A percentile compares a stretch with the other conserved stretches of the same genome.
Evolutionary conservation across 2,113 vertebrate species (phyloP).

Genomic region (Apodemus sylvaticus): DNA sequence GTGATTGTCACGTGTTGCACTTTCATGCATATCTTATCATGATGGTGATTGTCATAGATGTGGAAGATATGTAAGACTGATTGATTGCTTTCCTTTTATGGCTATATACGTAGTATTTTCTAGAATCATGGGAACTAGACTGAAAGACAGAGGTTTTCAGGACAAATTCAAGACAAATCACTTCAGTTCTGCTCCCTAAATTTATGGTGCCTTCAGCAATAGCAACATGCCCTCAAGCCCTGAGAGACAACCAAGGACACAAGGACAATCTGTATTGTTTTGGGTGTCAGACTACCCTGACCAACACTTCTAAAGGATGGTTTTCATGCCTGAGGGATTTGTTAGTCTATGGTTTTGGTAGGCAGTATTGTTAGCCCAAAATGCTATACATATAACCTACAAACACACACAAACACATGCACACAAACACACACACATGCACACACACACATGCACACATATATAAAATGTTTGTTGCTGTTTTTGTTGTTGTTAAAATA

Average conservation of each 20-base stretch:
- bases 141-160: neutral
- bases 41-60: neutral
- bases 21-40: neutral
- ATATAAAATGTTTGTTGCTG: no score
- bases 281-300: neutral
- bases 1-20: no score
- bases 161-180: neutral
- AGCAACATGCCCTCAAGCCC: neutral
- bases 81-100: neutral
- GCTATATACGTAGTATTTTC: neutral
- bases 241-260: neutral
- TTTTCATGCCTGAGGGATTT: neutral
- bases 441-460: neutral
- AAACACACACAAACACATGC: rapidly evolving
- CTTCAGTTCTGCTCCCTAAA: no score
- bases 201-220: neutral
- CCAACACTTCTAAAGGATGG: neutral
- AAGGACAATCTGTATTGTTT: neutral
- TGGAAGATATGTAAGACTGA: neutral
- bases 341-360: neutral
- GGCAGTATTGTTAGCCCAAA: no score
- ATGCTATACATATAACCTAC: no score
- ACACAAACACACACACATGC: neutral
- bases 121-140: neutral
- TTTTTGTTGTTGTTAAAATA: neutral